These are phyloP conservation scores for Sterna hirundo DNA, from an alignment of 2,113 vertebrate genomes.

Conservation along the genomic window DNA sequence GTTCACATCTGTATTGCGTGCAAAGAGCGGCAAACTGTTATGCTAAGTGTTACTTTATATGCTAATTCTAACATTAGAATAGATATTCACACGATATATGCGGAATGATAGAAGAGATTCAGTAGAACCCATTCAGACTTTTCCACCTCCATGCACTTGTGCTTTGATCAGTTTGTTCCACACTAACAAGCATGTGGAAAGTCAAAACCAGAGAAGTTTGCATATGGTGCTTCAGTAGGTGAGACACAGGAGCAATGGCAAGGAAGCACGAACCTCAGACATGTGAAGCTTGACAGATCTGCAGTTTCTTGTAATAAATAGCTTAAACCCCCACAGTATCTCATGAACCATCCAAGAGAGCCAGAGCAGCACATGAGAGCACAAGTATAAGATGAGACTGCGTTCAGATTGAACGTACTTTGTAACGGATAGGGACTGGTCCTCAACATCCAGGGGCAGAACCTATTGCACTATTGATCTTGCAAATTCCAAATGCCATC, in stretches of 20 bases:
- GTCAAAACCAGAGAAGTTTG: neutral
- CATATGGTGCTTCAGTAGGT: neutral
- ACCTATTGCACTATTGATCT: neutral
- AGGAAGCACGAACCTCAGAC: neutral
- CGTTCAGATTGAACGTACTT: neutral
- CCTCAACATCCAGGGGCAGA: accelerated
- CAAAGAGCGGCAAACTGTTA: neutral
- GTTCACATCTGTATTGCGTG: neutral
- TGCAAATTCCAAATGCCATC: neutral
- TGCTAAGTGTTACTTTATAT: neutral
- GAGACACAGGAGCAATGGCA: neutral
- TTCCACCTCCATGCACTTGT: neutral
- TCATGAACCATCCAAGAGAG: neutral
- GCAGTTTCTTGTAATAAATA: neutral
- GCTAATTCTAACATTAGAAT: neutral
- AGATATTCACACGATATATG: neutral
- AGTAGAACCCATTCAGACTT: neutral
- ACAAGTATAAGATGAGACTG: neutral
- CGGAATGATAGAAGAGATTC: neutral
- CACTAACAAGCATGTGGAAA: neutral
- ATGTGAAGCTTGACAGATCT: neutral
- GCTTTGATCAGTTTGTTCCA: neutral
- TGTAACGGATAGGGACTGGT: neutral
- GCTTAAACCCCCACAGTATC: accelerated
- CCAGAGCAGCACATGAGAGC: neutral